phyloP scores from a whole-genome alignment of 2,797 vertebrate species.

The Alexandromys oeconomus region DNA sequence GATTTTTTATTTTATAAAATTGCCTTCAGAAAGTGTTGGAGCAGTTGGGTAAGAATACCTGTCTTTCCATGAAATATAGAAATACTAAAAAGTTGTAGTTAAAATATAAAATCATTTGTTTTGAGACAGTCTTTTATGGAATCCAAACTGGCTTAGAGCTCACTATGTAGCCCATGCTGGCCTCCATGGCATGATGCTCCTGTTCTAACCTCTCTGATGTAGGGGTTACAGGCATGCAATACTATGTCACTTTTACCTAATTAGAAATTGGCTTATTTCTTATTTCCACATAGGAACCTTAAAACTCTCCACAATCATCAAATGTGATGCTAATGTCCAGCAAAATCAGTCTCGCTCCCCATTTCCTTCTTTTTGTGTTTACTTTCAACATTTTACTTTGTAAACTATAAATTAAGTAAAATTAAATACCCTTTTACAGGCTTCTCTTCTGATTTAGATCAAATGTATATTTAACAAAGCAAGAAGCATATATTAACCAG shows the following conservation, averaged over 20 bases:
- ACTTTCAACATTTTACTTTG: conserved; percentile 63
- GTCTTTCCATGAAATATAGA: conserved; percentile 14
- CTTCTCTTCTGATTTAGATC: neutral
- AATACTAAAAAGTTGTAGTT: neutral
- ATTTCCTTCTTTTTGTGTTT: neutral
- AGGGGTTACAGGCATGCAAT: neutral
- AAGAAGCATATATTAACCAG: neutral
- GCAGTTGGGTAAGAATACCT: neutral
- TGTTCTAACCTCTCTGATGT: neutral
- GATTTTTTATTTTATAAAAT: neutral
- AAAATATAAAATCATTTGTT: conserved; percentile 49
- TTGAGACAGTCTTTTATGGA: neutral
- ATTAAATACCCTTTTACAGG: neutral
- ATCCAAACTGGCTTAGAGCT: neutral
- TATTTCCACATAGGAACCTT: neutral
- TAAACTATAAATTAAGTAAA: conserved; percentile 45
- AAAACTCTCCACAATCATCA: conserved; percentile 11
- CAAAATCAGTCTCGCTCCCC: neutral
- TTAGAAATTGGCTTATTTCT: neutral
- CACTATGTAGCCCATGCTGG: neutral
- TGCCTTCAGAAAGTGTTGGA: conserved; percentile 39
- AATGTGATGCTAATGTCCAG: neutral
- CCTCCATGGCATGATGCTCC: no score
- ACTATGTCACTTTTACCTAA: neutral
- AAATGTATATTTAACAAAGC: conserved; percentile 39